Base-by-base conservation (phyloP, 2,797 vertebrate genomes). In the Hydrophis major region DNA sequence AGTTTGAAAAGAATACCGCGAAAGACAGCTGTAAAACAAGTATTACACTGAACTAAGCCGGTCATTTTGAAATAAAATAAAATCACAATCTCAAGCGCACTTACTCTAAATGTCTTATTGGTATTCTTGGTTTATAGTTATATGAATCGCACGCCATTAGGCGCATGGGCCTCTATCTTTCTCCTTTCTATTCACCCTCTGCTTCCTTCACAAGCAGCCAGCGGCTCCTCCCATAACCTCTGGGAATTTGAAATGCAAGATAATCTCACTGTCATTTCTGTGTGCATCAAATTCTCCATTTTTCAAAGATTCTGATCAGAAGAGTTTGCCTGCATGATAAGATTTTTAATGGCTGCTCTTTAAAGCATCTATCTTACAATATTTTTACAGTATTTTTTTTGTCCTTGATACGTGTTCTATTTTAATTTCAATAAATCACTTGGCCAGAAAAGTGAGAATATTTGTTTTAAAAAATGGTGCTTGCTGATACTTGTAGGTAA, bases 321-420 rank as follows among this genome's bases (percentile, higher is more conserved):
- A 94, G 94, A 95, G 96, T 96, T 97, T 96, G 95, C 93, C 94
- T 95, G 94, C 96, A 95, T 1, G 1, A 88, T 93, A 95, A 93
- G 91, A 94, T 94, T 94, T 95, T 96, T 96, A 94, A 93, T 94
- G 95, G 97, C 96, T 94, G 95, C 96, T 94, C 93, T 91, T 88
- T 92, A 94, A 93, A 96, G 93, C 95, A 93, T 94, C 89, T 88
- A 95, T 94, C 93, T 96, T 78, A 88, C 3, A 96, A 91, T 83
- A 94, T 92, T 94, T 95, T 86, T 22, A 95, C 90, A 88, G 92
- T 96, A 93, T 93, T 94, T 94, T 88, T 56, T 96, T 96, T 97
- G 96, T 95, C 95, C 95, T 97, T 96, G 88, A 94, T 95, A 92
- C 96, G 90, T 93, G 74, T 95, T 97, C 93, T 89, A 86, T 97